Evolutionary conservation across 2,797 vertebrate species (phyloP), one percentile per base, ranked within the genome.

Genomic region (Phrynocephalus vlangalii): DNA sequence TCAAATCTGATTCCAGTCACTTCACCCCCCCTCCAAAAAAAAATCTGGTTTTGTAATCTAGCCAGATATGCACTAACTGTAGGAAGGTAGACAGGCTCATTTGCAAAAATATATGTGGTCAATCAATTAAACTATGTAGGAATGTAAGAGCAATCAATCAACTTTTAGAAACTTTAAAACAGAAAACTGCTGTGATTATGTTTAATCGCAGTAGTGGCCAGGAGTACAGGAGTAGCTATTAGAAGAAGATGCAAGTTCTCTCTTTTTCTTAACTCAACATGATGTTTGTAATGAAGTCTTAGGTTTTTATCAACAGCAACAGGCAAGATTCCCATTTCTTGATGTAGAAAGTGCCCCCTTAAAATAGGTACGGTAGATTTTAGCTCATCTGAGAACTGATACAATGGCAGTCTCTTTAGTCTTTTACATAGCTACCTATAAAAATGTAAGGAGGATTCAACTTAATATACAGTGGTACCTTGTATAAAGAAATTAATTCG

Each of bases 101-200:
- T 96, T 94, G 95, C 94, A 96, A 96, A 96, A 95, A 95, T 94
- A 88, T 90, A 95, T 93, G 92, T 94, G 95, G 94, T 95, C 96
- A 96, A 97, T 97, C 95, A 96, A 92, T 92, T 95, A 96, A 97
- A 95, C 94, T 95, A 94, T 96, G 95, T 93, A 95, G 93, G 89
- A 94, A 93, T 95, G 96, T 95, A 92, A 93, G 95, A 95, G 90
- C 94, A 95, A 97, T 96, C 96, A 95, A 92, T 96, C 96, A 96
- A 89, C 89, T 92, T 95, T 93, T 95, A 95, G 92, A 94, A 95
- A 86, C 87, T 95, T 92, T 94, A 95, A 96, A 94, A 86, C 73
- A 93, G 90, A 93, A 93, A 92, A 88, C 90, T 92, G 82, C 90
- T 95, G 84, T 79, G 93, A 95, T 91, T 88, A 92, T 85, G 90